Conservation (phyloP, 2,888 invertebrate genomes). For the Synergus japonicus region DNA sequence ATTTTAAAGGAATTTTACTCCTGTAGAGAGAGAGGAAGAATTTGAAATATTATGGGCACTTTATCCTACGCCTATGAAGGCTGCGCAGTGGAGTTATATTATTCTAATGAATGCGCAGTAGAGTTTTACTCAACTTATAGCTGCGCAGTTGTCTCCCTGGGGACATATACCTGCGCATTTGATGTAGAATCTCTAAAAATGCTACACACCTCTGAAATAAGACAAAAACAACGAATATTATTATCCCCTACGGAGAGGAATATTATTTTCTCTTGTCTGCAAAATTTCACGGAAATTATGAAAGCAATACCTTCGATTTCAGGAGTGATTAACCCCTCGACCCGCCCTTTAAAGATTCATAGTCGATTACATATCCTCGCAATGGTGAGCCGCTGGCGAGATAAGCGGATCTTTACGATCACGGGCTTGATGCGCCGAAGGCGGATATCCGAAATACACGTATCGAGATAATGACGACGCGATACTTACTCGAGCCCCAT, state of each 20-base stretch:
- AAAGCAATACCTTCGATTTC: slow-evolving; percentile 37
- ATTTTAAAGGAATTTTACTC: not conserved
- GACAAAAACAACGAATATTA: slow-evolving; percentile 7
- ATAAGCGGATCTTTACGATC: slow-evolving; percentile 38
- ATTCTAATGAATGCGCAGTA: not conserved
- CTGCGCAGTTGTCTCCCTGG: not conserved
- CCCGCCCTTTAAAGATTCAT: slow-evolving; percentile 38
- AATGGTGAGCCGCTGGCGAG: slow-evolving; percentile 21
- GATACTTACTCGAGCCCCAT: slow-evolving; percentile 31
- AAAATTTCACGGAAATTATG: slow-evolving; percentile 38
- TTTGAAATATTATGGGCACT: not conserved
- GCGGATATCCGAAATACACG: slow-evolving; percentile 37
- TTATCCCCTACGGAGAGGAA: slow-evolving; percentile 14
- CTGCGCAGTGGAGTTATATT: not conserved
- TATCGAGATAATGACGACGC: slow-evolving; percentile 20
- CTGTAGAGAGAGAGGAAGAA: not conserved
- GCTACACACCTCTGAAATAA: not conserved
- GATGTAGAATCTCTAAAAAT: not conserved
- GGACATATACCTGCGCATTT: not conserved
- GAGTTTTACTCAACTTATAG: not conserved
- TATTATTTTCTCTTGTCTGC: slow-evolving; percentile 42
- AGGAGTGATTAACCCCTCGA: slow-evolving; percentile 40
- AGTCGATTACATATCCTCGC: slow-evolving; percentile 34
- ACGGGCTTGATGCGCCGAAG: slow-evolving; percentile 37
- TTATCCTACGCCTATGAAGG: not conserved